Base-by-base conservation (phyloP, 2,888 invertebrate species). In the Himalopsyche japonica region DNA sequence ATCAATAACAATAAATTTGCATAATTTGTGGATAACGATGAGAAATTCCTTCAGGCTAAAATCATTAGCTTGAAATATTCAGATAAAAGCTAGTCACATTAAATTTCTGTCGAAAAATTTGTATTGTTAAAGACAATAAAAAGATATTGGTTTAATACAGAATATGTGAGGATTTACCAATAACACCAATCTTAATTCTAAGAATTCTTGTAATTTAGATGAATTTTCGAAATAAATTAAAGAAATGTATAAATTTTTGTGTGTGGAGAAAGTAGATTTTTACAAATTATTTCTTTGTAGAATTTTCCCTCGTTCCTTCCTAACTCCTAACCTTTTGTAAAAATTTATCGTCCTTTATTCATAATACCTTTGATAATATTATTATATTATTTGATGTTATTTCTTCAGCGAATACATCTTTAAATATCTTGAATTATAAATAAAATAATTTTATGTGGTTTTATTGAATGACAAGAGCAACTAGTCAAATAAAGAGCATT, bases 161-260 rank as follows among this genome's bases (percentile, higher is more conserved):
- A 76, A 49, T 82, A 85, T 82, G 49, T 82, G 76, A 85, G 83
- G 83, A 81, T 85, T 85, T 80, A 86, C 82, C 81, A 79, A 83
- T 85, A 83, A 86, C 86, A 86, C 86, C 86, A 86, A 86, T 83
- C 78, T 82, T 85, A 83, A 85, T 83, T 81, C 64, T 86, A 86
- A 86, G 86, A 57, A 83, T 37, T 77, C 77, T 77, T 43, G 77
- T 77, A 77, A 77, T 77, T 77, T 34, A 77, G 37, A 77, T 37
- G 43, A 77, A n/a, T 32, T 77, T 37, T 77, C 77, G 34, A 43
- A 77, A 77, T 77, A 77, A 37, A 77, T 37, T 70, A 30, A 30
- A 30, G 27, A 70, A 70, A 70, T 70, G 30, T 70, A 15, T 70
- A 70, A 30, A 27, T 70, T 70, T 70, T 64, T 24, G 64, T 27